phyloP scores from a whole-genome alignment of 2,888 invertebrate genomes.

The Lycophotia porphyrea region DNA sequence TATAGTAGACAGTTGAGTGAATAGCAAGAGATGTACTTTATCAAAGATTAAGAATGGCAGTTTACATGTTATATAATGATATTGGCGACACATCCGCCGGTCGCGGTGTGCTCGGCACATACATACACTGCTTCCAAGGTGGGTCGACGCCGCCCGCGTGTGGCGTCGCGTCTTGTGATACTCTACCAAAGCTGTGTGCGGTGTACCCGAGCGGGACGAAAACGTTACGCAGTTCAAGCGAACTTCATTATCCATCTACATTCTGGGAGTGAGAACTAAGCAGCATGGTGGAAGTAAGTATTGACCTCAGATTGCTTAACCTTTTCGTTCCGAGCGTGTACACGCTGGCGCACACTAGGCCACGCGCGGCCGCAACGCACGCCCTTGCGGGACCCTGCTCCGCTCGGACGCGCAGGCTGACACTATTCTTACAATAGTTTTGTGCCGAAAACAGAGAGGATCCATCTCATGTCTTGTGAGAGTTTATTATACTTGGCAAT shows the following conservation, averaged over 20 bases:
- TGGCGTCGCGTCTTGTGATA: conserved; percentile 59
- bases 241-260: background rate
- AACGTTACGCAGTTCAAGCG: background rate
- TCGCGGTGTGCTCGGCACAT: conserved; percentile 2
- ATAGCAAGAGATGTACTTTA: background rate
- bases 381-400: conserved; percentile 23
- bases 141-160: conserved; percentile 69
- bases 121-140: conserved; percentile 75
- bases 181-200: conserved; percentile 66
- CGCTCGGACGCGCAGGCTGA: background rate
- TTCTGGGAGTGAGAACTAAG: too few species aligned
- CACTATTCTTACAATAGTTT: background rate
- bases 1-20: conserved; percentile 12
- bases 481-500: background rate
- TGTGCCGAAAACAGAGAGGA: background rate
- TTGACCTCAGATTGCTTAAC: conserved; percentile 4
- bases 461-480: background rate
- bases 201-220: background rate
- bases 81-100: background rate
- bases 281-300: background rate
- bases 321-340: conserved; percentile 4
- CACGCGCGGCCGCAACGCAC: conserved; percentile 19
- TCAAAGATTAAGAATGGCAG: conserved; percentile 26
- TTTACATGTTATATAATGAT: conserved; percentile 5
- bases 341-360: conserved; percentile 5